Evolutionary conservation across 2,113 vertebrate genomes (phyloP), one percentile per base, ranked within the genome.

Genomic region (Redunca redunca): DNA sequence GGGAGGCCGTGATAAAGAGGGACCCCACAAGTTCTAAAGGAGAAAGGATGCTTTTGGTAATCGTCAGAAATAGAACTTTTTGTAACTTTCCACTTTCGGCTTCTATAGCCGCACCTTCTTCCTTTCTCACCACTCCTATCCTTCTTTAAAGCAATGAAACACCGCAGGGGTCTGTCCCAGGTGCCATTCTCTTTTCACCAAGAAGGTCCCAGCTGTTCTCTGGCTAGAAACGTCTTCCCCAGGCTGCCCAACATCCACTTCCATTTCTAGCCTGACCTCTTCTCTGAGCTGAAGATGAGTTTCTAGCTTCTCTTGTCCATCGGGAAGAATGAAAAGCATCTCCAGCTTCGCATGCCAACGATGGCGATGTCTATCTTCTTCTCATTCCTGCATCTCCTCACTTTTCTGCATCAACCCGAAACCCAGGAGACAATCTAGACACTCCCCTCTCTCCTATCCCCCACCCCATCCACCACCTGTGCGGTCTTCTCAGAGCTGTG

Each of bases 401-500:
- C 28, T 19, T 93, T 88, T 55, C 60, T 33, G 30, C 60, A 33
- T 33, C 30, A 16, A 25, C 33, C 36, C 5, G 83, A 40, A 80
- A 26, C 17, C n/a, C 40, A 33, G 82, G 23, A 64, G 14, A 30
- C 4, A 4, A 23, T 12, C 5, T 40, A 23, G 50, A 58, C 1
- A 2, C 1, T 1, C 26, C 60, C 15, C 2, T 25, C 43, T 10
- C 25, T n/a, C 60, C 33, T 1, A 40, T 2, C 21, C 28, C 13
- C 13, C 33, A 7, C 25, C 25, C 16, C 80, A 33, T 15, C n/a
- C 46, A 23, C 21, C 43, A 17, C 23, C 36, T 33, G 3, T 6
- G 2, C 2, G 0, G 12, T 30, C 10, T 40, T 90, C 28, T 94
- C 78, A 26, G 25, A 92, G 21, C 33, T 23, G 1, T 14, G 9